Base-by-base conservation (phyloP, 2,113 vertebrate species). In the Neopipo cinnamomea region DNA sequence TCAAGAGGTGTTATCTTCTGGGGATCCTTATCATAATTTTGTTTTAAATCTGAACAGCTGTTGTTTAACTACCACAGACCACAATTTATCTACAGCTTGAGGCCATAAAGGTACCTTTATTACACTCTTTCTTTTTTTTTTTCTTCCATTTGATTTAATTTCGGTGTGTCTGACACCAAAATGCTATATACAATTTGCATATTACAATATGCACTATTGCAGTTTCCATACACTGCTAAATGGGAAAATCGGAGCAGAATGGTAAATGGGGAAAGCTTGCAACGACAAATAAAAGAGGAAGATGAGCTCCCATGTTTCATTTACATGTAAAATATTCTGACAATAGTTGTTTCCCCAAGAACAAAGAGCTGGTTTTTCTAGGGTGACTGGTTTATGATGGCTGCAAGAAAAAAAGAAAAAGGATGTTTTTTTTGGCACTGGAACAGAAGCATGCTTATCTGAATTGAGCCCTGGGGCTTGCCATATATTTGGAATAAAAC, bases 11-110 rank as follows among this genome's bases (percentile, higher is more conserved):
- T 97, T 97, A 97, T 99, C 98, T 99, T 97, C 97, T 98, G 98
- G 98, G 98, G 98, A 98, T 98, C 97, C 98, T 98, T 98, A 98
- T 98, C 98, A 97, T 99, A 98, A 99, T 99, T 99, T 99, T 98
- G 98, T 98, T 98, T 98, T 98, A 98, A 99, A 98, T 98, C 98
- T 97, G 97, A 99, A 99, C 98, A 99, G 98, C 98, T 99, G 98
- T 98, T 99, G 98, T 99, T 99, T 99, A 99, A 99, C 98, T 98
- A 99, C 98, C 98, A 98, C 98, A 98, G 98, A 98, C 98, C 97
- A 98, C 98, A 98, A 98, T 98, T 98, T 99, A 98, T 99, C 98
- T 98, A 98, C 98, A 97, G 98, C 98, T 98, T 97, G 98, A 91
- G 98, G 98, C 98, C 98, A 98, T 97, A 98, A 98, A 98, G 97